Conservation (phyloP, 2,797 vertebrate genomes). For the Leptatherina wallacei region DNA sequence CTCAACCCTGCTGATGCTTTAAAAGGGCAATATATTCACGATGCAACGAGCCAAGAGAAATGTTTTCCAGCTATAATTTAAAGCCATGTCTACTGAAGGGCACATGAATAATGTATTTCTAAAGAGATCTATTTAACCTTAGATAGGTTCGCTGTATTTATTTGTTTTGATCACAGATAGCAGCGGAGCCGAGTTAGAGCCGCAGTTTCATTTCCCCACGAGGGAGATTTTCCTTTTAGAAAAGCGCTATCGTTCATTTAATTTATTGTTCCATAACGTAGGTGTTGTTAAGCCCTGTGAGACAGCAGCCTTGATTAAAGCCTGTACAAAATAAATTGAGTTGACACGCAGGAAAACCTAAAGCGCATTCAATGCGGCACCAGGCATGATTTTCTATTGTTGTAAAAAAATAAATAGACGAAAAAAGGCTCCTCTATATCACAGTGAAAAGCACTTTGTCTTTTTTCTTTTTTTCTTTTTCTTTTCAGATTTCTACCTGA, state of each 20-base stretch:
- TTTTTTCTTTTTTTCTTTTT: background rate
- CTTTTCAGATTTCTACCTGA: background rate
- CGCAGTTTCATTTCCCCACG: constrained; percentile 43
- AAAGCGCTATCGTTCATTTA: constrained; percentile 16
- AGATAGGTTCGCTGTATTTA: constrained; percentile 39
- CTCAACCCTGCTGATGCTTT: constrained; percentile 19
- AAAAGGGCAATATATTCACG: constrained; percentile 45
- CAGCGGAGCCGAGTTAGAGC: constrained; percentile 14
- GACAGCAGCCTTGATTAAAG: constrained; percentile 48
- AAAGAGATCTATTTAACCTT: constrained; percentile 55
- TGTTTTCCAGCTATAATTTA: constrained; percentile 36
- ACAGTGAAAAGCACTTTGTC: background rate
- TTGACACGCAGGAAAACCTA: constrained; percentile 16
- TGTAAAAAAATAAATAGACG: constrained; percentile 6
- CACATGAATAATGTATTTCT: constrained; percentile 62
- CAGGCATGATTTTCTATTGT: background rate
- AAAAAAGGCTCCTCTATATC: background rate
- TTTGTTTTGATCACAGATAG: constrained; percentile 41
- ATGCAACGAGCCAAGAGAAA: constrained; percentile 28
- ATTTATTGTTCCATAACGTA: constrained; percentile 29
- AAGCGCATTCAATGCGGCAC: background rate
- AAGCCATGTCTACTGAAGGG: constrained; percentile 44
- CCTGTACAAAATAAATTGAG: constrained; percentile 35
- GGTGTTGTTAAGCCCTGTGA: constrained; percentile 18
- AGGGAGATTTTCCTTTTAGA: constrained; percentile 26